Conservation (phyloP, 2,113 vertebrate genomes). For the Apodemus sylvaticus region DNA sequence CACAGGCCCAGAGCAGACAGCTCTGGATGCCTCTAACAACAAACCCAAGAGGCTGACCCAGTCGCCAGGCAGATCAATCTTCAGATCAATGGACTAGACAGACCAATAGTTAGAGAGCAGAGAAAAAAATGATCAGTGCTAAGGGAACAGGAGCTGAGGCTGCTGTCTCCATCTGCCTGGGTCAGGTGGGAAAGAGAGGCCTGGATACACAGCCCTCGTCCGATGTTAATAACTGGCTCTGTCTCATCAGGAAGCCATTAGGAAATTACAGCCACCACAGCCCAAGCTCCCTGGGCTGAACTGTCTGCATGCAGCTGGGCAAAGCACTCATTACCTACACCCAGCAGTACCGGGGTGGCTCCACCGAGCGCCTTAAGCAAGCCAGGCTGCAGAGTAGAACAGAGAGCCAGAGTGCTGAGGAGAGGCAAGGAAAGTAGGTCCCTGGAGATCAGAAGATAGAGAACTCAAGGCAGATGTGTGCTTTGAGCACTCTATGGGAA, state of each 20-base stretch:
- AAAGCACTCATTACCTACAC: constrained; percentile 81
- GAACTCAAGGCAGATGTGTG: too few species aligned
- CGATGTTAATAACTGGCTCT: constrained; percentile 47
- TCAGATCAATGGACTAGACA: constrained; percentile 3
- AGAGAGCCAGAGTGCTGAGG: background rate
- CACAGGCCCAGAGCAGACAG: constrained; percentile 28
- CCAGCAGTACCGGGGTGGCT: background rate
- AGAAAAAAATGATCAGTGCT: constrained; percentile 37
- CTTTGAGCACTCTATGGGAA: background rate
- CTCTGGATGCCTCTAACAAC: background rate
- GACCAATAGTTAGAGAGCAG: background rate
- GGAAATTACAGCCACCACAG: constrained; percentile 83
- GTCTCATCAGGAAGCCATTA: constrained; percentile 84
- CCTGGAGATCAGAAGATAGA: background rate
- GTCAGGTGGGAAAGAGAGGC: constrained; percentile 65
- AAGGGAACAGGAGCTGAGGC: background rate
- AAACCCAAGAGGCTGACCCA: constrained; percentile 27
- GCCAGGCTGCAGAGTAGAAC: constrained; percentile 54
- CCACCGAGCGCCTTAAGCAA: constrained; percentile 39
- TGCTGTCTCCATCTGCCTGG: constrained; percentile 52
- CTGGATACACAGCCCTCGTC: constrained; percentile 57
- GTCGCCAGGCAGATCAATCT: constrained; percentile 63
- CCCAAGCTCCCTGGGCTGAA: constrained; percentile 73
- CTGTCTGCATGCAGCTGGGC: constrained; percentile 78
- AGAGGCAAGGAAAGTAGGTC: background rate